Evolutionary conservation across 1,140 invertebrate genomes (phyloP).

Genomic region (Procambarus clarkii): DNA sequence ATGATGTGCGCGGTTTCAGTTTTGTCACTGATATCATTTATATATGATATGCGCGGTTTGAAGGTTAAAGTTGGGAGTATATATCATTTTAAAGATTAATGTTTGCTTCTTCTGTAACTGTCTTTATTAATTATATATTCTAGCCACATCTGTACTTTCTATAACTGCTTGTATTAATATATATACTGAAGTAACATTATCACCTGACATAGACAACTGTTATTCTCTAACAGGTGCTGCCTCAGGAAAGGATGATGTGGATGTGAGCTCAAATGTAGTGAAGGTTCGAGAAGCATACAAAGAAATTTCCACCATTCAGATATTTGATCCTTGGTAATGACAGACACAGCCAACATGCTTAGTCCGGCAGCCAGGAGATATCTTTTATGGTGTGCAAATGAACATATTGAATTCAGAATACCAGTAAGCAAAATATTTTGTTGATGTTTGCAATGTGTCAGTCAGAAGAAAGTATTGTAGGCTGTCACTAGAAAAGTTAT

Average conservation of each 20-base stretch:
- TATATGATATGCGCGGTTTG: no score
- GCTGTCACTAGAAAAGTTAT: neutral
- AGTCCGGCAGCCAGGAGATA: conserved; percentile 29
- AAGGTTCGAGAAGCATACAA: neutral
- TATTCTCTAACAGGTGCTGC: neutral
- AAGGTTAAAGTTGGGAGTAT: no score
- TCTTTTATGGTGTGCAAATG: conserved; percentile 56
- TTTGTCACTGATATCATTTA: no score
- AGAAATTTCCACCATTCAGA: neutral
- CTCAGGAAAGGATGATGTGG: neutral
- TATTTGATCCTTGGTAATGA: neutral
- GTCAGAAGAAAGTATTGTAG: neutral
- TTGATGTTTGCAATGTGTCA: neutral
- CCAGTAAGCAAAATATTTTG: conserved; percentile 25
- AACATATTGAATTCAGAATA: conserved; percentile 57
- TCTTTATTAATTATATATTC: no score
- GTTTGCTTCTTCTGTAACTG: no score
- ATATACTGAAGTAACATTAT: no score
- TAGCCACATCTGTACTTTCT: no score
- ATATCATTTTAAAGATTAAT: no score
- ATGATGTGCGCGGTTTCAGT: no score
- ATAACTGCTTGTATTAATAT: no score
- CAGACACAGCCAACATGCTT: neutral
- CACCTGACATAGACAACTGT: no score
- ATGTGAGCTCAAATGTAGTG: neutral